phyloP scores from a whole-genome alignment of 2,797 vertebrate species.

The Sylvilagus floridanus region DNA sequence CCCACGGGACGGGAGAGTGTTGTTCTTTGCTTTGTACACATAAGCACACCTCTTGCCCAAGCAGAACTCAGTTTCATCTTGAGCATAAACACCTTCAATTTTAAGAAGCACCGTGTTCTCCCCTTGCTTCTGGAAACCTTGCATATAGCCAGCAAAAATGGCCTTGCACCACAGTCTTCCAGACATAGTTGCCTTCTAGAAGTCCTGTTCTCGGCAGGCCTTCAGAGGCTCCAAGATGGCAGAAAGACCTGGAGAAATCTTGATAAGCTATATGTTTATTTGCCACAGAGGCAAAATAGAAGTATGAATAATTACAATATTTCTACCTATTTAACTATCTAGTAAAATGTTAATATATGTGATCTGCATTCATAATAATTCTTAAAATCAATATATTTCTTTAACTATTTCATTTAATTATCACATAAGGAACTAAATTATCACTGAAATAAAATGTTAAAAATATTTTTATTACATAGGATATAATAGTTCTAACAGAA shows the following conservation, averaged over 20 bases:
- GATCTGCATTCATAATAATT: constrained; percentile 7
- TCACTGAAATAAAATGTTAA: background rate
- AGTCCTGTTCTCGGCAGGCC: too few species aligned
- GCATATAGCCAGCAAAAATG: too few species aligned
- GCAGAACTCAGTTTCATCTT: too few species aligned
- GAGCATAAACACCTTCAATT: too few species aligned
- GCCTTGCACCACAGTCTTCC: too few species aligned
- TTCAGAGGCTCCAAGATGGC: too few species aligned
- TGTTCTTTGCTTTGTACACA: too few species aligned
- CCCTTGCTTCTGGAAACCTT: too few species aligned
- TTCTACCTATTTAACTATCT: background rate
- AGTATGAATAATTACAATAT: constrained; percentile 17
- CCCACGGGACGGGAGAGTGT: too few species aligned
- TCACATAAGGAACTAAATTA: constrained; percentile 31
- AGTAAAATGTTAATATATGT: background rate
- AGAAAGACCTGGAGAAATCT: constrained; percentile 5
- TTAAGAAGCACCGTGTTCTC: too few species aligned
- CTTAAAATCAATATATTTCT: background rate
- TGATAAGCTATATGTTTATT: constrained; percentile 30
- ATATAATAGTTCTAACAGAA: constrained; percentile 32
- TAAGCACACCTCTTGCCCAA: too few species aligned
- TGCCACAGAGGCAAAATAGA: constrained; percentile 8
- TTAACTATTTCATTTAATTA: constrained; percentile 44
- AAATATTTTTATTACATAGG: background rate
- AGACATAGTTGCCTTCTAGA: too few species aligned